A percentile compares a stretch with the other conserved stretches of the same genome.
Evolutionary conservation across 2,113 vertebrate genomes (phyloP).

Genomic region (Trichechus manatus): DNA sequence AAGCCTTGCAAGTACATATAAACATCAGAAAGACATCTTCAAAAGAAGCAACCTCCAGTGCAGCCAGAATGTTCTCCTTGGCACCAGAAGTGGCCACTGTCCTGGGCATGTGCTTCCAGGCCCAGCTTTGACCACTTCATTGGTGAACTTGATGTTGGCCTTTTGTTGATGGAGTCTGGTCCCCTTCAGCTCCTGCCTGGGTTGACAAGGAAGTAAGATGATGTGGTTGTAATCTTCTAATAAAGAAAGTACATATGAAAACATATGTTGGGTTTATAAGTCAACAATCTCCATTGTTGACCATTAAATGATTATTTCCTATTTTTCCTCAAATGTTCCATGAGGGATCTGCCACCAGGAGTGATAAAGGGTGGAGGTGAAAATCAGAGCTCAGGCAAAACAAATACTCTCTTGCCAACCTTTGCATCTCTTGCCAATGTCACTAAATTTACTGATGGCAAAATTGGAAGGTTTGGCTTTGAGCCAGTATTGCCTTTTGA

Average conservation of each 20-base stretch:
- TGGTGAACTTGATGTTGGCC: neutral
- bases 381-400: conserved; percentile 59
- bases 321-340: conserved; percentile 12
- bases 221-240: conserved; percentile 47
- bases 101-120: neutral
- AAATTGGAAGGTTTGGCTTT: conserved; percentile 66
- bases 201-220: conserved; percentile 64
- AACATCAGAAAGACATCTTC: neutral
- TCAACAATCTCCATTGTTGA: conserved; percentile 21
- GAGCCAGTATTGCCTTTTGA: conserved; percentile 54
- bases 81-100: neutral
- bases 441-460: conserved; percentile 39
- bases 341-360: neutral
- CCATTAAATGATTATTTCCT: conserved; percentile 37
- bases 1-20: neutral
- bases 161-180: neutral
- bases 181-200: neutral
- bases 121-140: neutral
- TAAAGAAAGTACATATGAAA: conserved; percentile 68
- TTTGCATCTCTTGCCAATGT: conserved; percentile 18
- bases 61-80: neutral
- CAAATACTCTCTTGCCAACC: neutral
- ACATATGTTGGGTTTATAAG: conserved; percentile 67
- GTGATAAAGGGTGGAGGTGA: neutral
- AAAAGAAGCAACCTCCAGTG: neutral